A percentile compares a stretch with the other conserved stretches of the same genome.
Conservation (phyloP, 2,888 invertebrate species). For the Mimas tiliae region DNA sequence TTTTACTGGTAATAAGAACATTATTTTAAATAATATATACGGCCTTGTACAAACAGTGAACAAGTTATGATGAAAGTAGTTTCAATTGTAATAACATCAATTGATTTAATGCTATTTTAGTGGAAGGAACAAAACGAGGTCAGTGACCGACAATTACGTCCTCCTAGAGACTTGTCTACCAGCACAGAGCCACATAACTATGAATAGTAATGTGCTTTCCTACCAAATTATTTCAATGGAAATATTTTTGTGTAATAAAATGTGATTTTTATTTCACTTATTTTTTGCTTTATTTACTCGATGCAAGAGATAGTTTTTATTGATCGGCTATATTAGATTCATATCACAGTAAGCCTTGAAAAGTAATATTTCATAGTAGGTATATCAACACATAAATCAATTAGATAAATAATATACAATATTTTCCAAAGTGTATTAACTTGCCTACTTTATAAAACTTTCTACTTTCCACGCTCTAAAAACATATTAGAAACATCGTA, state of each 20-base stretch:
- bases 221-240: constrained; percentile 32
- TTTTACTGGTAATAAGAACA: constrained; percentile 8
- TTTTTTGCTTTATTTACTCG: neutral
- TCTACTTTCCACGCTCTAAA: constrained; percentile 85
- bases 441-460: constrained; percentile 79
- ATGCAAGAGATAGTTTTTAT: neutral
- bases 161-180: constrained; percentile 62
- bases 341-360: constrained; percentile 16
- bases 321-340: neutral
- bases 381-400: constrained; percentile 39
- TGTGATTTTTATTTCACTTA: neutral
- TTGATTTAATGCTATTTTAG: constrained; percentile 84
- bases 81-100: constrained; percentile 83
- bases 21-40: constrained; percentile 32
- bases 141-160: constrained; percentile 82
- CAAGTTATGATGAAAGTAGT: constrained; percentile 71
- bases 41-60: constrained; percentile 56
- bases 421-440: constrained; percentile 70
- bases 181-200: constrained; percentile 36
- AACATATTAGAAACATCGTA: constrained; percentile 79
- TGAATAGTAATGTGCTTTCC: constrained; percentile 36
- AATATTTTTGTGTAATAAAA: neutral
- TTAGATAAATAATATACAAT: constrained; percentile 55
- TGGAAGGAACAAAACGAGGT: constrained; percentile 80
- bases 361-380: constrained; percentile 31